phyloP scores from a whole-genome alignment of 2,113 vertebrate genomes.

The Oncorhynchus clarkii region DNA sequence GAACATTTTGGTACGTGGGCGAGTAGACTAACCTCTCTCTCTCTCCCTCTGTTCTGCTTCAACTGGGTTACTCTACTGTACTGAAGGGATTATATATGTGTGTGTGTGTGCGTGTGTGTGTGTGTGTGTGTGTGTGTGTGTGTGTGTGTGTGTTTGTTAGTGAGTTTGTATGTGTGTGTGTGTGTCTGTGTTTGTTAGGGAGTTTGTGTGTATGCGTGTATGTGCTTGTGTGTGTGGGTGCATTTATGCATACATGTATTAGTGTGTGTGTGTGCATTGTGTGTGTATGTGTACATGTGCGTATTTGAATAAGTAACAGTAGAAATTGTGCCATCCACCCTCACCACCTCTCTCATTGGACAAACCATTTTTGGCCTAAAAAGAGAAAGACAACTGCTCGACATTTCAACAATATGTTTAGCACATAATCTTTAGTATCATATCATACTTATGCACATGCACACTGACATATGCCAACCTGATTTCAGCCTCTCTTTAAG shows the following conservation, averaged over 20 bases:
- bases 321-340: conserved; percentile 39
- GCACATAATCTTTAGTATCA: conserved; percentile 39
- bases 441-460: conserved; percentile 42
- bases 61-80: conserved; percentile 63
- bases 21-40: conserved; percentile 40
- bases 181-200: no score
- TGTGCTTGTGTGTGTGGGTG: no score
- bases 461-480: conserved; percentile 49
- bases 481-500: conserved; percentile 66
- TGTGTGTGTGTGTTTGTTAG: no score
- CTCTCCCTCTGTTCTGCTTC: conserved; percentile 43
- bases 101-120: conserved; percentile 20
- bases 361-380: conserved; percentile 41
- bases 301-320: conserved; percentile 38
- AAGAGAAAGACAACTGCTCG: conserved; percentile 44
- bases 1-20: conserved; percentile 58
- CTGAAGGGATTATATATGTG: conserved; percentile 51
- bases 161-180: no score
- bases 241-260: not conserved
- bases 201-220: no score
- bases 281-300: conserved; percentile 8
- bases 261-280: no score
- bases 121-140: conserved; percentile 24
- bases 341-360: conserved; percentile 49
- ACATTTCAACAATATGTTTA: conserved; percentile 55